phyloP scores from a whole-genome alignment of 2,888 invertebrate genomes.

The Rhagonycha fulva region DNA sequence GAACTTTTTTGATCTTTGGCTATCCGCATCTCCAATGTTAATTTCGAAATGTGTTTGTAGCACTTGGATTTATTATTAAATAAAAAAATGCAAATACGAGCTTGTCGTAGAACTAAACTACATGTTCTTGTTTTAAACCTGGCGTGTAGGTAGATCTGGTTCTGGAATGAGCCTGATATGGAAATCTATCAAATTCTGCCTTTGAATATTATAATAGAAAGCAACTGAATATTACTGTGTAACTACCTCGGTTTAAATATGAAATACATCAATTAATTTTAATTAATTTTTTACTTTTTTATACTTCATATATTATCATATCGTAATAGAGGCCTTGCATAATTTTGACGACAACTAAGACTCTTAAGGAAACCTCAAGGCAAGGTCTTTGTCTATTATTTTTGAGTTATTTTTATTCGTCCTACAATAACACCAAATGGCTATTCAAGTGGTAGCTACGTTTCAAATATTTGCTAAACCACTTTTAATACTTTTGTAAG shows the following conservation, averaged over 20 bases:
- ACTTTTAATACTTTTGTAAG: too few species aligned
- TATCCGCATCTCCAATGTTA: not conserved
- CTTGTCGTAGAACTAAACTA: not conserved
- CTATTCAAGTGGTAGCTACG: not conserved
- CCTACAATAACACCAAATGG: not conserved
- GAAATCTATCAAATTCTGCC: slow-evolving; percentile 9
- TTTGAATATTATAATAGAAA: not conserved
- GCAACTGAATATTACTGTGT: not conserved
- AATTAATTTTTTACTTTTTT: not conserved
- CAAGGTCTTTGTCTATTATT: slow-evolving; percentile 11
- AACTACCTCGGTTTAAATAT: not conserved
- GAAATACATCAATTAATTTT: not conserved
- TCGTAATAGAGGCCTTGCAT: slow-evolving; percentile 7
- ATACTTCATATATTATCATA: not conserved
- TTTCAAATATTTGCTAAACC: not conserved
- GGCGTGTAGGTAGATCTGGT: slow-evolving; percentile 14
- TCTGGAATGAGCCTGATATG: slow-evolving; percentile 10
- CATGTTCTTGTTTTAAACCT: slow-evolving; percentile 7
- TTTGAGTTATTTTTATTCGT: not conserved
- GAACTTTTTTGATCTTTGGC: too few species aligned
- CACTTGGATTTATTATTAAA: not conserved
- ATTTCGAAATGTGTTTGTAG: not conserved
- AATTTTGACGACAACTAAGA: slow-evolving; percentile 3
- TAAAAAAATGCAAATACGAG: not conserved
- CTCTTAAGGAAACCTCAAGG: slow-evolving; percentile 13